Conservation (phyloP, 1,140 invertebrate species). For the Physella acuta region DNA sequence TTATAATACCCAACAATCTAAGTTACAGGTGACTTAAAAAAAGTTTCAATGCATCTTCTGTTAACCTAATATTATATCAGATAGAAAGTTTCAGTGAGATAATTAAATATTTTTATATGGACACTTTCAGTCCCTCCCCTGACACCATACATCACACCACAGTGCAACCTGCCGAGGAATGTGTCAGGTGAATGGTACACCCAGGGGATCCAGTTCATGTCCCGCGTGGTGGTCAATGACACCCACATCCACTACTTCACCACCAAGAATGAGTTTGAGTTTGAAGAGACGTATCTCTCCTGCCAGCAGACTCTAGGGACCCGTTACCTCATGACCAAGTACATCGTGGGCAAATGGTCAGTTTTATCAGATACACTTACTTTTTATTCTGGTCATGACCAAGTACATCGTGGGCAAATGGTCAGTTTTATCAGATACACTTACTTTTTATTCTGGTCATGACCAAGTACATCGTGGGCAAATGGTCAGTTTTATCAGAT, state of each 20-base stretch:
- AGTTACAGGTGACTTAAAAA: too few relatives aligned
- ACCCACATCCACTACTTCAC: constrained; percentile 91
- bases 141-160: constrained; percentile 71
- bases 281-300: constrained; percentile 87
- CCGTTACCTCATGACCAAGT: constrained; percentile 89
- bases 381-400: too few relatives aligned
- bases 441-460: too few relatives aligned
- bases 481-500: constrained; percentile 72
- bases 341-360: constrained; percentile 94
- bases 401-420: constrained; percentile 93
- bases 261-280: constrained; percentile 77
- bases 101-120: too few relatives aligned
- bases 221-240: constrained; percentile 88
- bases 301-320: constrained; percentile 84
- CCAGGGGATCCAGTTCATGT: constrained; percentile 76
- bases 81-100: too few relatives aligned
- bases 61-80: too few relatives aligned
- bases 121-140: constrained; percentile 49
- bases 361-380: too few relatives aligned
- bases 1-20: too few relatives aligned
- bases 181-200: constrained; percentile 95
- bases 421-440: constrained; percentile 64
- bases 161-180: constrained; percentile 88
- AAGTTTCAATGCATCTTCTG: too few relatives aligned
- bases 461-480: constrained; percentile 92